Evolutionary conservation across 1,140 invertebrate species (phyloP), one percentile per base, ranked within the genome.

Genomic region (Bombus terrestris): DNA sequence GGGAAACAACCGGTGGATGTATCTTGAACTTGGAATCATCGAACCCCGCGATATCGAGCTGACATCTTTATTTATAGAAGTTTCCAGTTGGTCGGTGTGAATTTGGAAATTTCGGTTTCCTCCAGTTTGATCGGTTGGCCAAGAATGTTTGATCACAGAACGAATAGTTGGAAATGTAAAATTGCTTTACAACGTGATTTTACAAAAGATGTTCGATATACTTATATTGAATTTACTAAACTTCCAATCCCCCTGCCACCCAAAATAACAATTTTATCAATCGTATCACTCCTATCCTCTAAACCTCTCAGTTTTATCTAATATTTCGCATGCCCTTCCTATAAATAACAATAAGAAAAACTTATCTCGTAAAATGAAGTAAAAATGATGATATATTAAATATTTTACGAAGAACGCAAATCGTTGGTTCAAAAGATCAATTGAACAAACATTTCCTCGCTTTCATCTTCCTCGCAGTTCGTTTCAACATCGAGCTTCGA

Each of bases 31-130:
- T 43, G 47, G 68, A 77, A 88, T 81, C 83, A 76, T 80, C 69
- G 73, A 80, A 37, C 80, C 25, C 6, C 32, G 83, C 66, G 87
- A 91, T 86, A 86, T 86, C 81, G 28, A 47, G 28, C 72, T 83
- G 85, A 91, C 74, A 77, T 88, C 83, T 89, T 78, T 84, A 88
- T 90, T 89, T 86, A 71, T 85, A 81, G 62, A 83, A 86, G 62
- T 28, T 37, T 77, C 79, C 43, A 59, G 32, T 15, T 15, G 18
- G 2, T 22, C 57, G 18, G 35, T 32, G 68, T 85, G 77, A 85
- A 78, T 89, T 88, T 77, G 39, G 53, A 71, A 76, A 28, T 41
- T 66, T 82, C 64, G 39, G 79, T 88, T 85, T 32, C n/a, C 22
- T 53, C 5, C 47, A 53, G 28, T 43, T 68, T 13, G 37, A 35